Percentiles rank a stretch among this genome's conserved stretches.
Evolutionary conservation across 1,140 invertebrate genomes (phyloP).

Genomic region (Popillia japonica): DNA sequence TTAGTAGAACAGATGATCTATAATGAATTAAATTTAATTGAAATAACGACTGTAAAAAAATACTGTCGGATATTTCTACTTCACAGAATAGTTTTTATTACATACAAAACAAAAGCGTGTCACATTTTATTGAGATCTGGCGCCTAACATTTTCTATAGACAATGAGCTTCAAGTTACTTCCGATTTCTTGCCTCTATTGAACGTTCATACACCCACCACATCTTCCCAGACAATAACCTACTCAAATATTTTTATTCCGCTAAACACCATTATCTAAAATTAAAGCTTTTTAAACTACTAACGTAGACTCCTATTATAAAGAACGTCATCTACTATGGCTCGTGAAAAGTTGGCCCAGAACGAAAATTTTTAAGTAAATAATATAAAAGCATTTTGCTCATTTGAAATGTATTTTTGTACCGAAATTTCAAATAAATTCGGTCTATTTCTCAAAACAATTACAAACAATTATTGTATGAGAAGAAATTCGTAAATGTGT

Average conservation of each 20-base stretch:
- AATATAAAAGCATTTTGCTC: too few species aligned
- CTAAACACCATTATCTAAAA: not conserved
- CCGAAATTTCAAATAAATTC: too few species aligned
- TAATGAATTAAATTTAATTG: not conserved
- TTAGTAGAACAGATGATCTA: not conserved
- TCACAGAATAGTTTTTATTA: conserved; percentile 3
- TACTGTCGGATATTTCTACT: not conserved
- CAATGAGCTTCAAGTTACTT: not conserved
- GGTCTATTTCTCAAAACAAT: too few species aligned
- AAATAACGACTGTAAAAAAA: conserved; percentile 7
- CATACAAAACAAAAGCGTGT: not conserved
- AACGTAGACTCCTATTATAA: not conserved
- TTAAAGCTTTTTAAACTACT: not conserved
- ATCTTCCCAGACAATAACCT: not conserved
- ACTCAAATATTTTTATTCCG: conserved; percentile 1
- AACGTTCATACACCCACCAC: not conserved
- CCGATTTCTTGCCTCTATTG: not conserved
- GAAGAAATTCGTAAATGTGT: too few species aligned
- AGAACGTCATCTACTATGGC: not conserved
- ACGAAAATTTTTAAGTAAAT: not conserved
- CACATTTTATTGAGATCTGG: conserved; percentile 3
- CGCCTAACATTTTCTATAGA: not conserved
- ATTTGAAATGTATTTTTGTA: too few species aligned
- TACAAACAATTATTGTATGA: too few species aligned
- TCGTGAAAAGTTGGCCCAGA: not conserved